phyloP scores from a whole-genome alignment of 2,888 invertebrate species.

The Corbicula japonica region DNA sequence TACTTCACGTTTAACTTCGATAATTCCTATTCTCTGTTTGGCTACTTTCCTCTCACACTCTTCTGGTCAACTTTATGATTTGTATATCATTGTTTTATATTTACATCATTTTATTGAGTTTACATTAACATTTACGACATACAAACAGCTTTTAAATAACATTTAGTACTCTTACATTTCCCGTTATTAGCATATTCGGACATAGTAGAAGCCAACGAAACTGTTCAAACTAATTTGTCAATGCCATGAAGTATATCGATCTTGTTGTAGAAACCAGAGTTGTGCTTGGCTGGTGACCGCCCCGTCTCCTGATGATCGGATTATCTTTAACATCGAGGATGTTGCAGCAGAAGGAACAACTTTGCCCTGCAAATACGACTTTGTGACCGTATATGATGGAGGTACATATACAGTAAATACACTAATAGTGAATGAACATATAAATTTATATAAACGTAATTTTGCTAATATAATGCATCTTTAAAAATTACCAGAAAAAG shows the following conservation, averaged over 20 bases:
- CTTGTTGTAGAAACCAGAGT: slow-evolving; percentile 2
- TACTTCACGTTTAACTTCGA: too few relatives aligned
- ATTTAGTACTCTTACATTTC: not conserved
- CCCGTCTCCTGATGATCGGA: slow-evolving; percentile 2
- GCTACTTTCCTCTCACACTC: too few relatives aligned
- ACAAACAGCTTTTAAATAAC: not conserved
- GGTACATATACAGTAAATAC: not conserved
- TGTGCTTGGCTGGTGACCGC: slow-evolving; percentile 23
- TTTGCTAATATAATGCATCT: not conserved
- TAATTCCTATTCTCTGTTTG: too few relatives aligned
- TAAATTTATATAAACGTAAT: not conserved
- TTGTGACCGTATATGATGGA: slow-evolving; percentile 19
- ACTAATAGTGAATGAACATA: not conserved
- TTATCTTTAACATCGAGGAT: slow-evolving; percentile 26
- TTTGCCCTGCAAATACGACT: slow-evolving; percentile 22
- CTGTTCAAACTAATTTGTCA: not conserved
- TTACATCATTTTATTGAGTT: too few relatives aligned
- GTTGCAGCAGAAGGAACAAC: slow-evolving; percentile 5
- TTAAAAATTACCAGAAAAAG: not conserved
- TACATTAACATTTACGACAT: not conserved
- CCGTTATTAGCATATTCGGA: not conserved
- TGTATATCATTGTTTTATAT: too few relatives aligned
- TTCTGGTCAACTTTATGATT: too few relatives aligned
- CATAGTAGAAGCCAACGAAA: not conserved
- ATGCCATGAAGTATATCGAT: not conserved